Evolutionary conservation across 2,797 vertebrate genomes (phyloP).

Genomic region (Ambastaia sidthimunki): DNA sequence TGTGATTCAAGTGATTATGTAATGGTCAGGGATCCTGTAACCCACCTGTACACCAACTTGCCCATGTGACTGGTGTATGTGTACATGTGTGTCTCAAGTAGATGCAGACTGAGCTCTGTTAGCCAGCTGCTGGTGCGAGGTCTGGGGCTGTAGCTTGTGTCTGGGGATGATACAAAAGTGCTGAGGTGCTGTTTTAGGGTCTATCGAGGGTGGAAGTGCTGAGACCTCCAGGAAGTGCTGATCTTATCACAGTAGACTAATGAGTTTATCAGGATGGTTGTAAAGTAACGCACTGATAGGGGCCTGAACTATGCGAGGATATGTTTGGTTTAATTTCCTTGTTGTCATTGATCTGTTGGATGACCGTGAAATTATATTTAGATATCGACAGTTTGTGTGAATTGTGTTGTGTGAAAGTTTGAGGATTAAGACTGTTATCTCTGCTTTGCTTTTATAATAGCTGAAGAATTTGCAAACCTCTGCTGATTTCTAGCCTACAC

Average conservation of each 20-base stretch:
- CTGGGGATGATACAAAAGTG: constrained; percentile 42
- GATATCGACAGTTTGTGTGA: not conserved
- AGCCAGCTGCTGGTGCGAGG: constrained; percentile 34
- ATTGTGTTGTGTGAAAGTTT: not conserved
- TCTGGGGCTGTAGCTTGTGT: constrained; percentile 27
- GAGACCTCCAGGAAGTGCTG: constrained; percentile 22
- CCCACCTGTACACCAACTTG: constrained; percentile 35
- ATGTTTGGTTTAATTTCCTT: not conserved
- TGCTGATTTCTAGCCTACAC: not conserved
- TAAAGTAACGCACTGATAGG: not conserved
- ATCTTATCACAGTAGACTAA: constrained; percentile 24
- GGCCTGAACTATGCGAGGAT: not conserved
- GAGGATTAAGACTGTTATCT: not conserved
- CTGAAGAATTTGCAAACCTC: not conserved
- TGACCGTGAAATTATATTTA: not conserved
- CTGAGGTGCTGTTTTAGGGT: constrained; percentile 44
- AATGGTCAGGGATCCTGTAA: constrained; percentile 39
- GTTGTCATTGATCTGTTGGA: not conserved
- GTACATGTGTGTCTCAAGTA: not conserved
- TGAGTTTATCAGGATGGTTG: constrained; percentile 2
- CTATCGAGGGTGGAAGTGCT: constrained; percentile 33
- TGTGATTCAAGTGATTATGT: constrained; percentile 47
- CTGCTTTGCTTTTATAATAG: not conserved
- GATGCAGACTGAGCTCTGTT: constrained; percentile 20
- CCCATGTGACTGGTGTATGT: constrained; percentile 36